Conservation (phyloP, 2,113 vertebrate genomes). For the Anguilla japonica region DNA sequence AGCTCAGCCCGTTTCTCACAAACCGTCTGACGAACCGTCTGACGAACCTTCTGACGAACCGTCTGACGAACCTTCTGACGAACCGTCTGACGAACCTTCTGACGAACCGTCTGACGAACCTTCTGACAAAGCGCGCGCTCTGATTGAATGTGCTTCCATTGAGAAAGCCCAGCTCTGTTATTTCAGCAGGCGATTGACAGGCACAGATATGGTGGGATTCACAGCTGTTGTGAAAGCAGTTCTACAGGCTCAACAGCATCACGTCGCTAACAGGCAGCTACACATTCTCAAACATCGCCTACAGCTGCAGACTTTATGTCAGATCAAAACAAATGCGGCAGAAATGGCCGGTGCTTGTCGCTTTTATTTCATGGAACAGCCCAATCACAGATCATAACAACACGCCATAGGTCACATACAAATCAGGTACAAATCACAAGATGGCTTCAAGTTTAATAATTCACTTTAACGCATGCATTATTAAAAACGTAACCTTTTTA, state of each 20-base stretch:
- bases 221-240: not conserved
- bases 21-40: too few relatives aligned
- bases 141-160: not conserved
- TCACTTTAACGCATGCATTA: slow-evolving; percentile 62
- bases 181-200: not conserved
- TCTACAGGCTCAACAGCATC: not conserved
- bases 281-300: not conserved
- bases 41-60: not conserved
- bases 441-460: slow-evolving; percentile 38
- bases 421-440: slow-evolving; percentile 55
- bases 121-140: not conserved
- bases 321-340: slow-evolving; percentile 21
- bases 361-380: slow-evolving; percentile 70
- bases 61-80: not conserved
- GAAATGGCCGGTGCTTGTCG: slow-evolving; percentile 34
- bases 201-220: not conserved
- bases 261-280: not conserved
- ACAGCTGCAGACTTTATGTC: not conserved
- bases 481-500: slow-evolving; percentile 61
- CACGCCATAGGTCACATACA: slow-evolving; percentile 53
- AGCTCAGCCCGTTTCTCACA: not conserved
- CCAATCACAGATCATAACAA: slow-evolving; percentile 60
- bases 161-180: not conserved
- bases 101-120: not conserved
- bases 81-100: not conserved